Evolutionary conservation across 2,797 vertebrate genomes (phyloP), one percentile per base, ranked within the genome.

Genomic region (Distichodus sexfasciatus): DNA sequence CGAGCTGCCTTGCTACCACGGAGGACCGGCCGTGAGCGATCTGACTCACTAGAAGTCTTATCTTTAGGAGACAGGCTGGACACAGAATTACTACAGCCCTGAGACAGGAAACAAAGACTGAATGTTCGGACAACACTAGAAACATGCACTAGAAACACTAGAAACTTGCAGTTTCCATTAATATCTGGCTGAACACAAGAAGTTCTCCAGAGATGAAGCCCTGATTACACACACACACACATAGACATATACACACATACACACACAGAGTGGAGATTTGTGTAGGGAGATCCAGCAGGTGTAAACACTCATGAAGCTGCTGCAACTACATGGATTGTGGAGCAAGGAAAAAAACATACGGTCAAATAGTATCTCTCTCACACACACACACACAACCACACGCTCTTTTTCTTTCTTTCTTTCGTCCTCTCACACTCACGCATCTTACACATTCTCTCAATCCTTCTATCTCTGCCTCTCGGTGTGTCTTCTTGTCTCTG

Each of bases 201-300:
- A 29, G 21, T 62, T 74, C 60, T 50, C 53, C 10, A 15, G 62
- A 8, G 28, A 17, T 17, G 2, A 29, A 31, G n/a, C 50, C 0
- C 24, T 53, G 51, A 64, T 68, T 65, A 68, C 47, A 21, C 54
- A 36, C 54, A 38, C 40, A 3, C 19, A n/a, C n/a, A n/a, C n/a
- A n/a, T n/a, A n/a, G n/a, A n/a, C n/a, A n/a, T n/a, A n/a, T n/a
- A n/a, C n/a, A n/a, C n/a, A n/a, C n/a, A n/a, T 65, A 68, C 47
- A 21, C 54, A 36, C 54, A 38, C 40, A 3, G 8, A 23, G 44
- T 66, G 68, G 68, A 46, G 50, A 8, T 31, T 10, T 46, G 35
- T 23, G n/a, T 28, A 14, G 19, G 40, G 15, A 63, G 41, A 65
- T 71, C 54, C 23, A 60, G 21, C 38, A 24, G 50, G 64, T 65